phyloP scores from a whole-genome alignment of 2,797 vertebrate genomes.

The Myotis planiceps region DNA sequence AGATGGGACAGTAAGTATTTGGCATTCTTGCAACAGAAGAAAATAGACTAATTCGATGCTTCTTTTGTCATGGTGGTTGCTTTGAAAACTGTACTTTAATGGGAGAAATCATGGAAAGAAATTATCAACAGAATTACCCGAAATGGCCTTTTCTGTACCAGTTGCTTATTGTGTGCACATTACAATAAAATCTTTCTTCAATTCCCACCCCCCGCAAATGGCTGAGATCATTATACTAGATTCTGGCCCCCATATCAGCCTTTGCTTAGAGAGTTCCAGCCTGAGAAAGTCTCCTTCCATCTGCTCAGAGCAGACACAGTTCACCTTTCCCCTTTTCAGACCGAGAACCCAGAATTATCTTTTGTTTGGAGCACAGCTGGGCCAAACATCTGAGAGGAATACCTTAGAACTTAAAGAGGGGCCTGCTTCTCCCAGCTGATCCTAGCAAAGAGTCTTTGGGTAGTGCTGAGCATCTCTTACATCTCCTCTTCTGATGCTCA shows the following conservation, averaged over 20 bases:
- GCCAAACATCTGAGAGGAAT: not conserved
- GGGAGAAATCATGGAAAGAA: constrained; percentile 80
- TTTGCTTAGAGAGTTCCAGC: not conserved
- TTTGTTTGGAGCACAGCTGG: not conserved
- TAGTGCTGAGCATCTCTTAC: not conserved
- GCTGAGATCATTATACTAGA: not conserved
- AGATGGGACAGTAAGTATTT: constrained; percentile 70
- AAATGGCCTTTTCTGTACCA: constrained; percentile 78
- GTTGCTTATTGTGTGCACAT: constrained; percentile 75
- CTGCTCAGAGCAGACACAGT: not conserved
- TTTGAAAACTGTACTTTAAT: constrained; percentile 82
- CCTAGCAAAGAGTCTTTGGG: not conserved
- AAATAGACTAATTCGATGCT: constrained; percentile 81
- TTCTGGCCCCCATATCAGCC: not conserved
- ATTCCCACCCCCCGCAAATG: not conserved
- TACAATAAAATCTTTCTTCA: constrained; percentile 85
- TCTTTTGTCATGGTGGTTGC: constrained; percentile 78
- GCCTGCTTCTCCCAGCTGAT: not conserved
- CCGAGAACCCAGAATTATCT: not conserved
- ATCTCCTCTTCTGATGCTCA: not conserved
- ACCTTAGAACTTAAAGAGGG: too few relatives aligned
- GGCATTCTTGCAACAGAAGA: constrained; percentile 80
- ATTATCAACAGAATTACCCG: constrained; percentile 75
- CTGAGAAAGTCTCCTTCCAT: not conserved
- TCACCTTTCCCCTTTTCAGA: not conserved